Evolutionary conservation across 2,113 vertebrate species (phyloP).

Genomic region (Naja naja): DNA sequence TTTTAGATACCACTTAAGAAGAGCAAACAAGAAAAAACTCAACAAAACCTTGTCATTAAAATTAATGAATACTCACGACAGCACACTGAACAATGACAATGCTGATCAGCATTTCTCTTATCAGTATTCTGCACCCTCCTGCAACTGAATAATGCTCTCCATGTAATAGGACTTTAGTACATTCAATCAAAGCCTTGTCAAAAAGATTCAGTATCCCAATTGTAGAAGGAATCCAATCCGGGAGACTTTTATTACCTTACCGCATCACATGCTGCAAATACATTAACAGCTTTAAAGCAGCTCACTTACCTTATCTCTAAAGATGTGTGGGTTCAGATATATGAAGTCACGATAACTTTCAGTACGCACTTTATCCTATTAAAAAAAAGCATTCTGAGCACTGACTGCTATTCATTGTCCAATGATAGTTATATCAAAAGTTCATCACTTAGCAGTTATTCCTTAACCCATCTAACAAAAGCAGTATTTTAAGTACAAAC

Average conservation of each 20-base stretch:
- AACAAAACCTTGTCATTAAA: constrained; percentile 58
- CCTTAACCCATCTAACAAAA: neutral
- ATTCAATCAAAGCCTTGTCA: constrained; percentile 70
- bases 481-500: neutral
- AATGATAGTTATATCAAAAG: neutral
- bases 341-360: constrained; percentile 95
- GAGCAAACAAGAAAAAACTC: constrained; percentile 42
- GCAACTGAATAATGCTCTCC: constrained; percentile 54
- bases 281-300: neutral
- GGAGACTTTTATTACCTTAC: neutral
- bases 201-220: neutral
- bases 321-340: constrained; percentile 86
- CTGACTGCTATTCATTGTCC: neutral
- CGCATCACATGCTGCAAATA: neutral
- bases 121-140: constrained; percentile 74
- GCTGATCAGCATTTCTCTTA: constrained; percentile 72
- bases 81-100: constrained; percentile 50
- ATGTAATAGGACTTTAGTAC: constrained; percentile 66
- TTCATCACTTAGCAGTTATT: neutral
- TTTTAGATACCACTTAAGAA: constrained; percentile 39
- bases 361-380: constrained; percentile 90
- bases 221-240: neutral
- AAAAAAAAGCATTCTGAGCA: constrained; percentile 26
- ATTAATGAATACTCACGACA: constrained; percentile 72
- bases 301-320: constrained; percentile 90